Percentiles rank a stretch among this genome's conserved stretches.
These are phyloP conservation scores for Proisotoma minuta DNA, from an alignment of 2,888 invertebrate genomes.

Conservation along the genomic window DNA sequence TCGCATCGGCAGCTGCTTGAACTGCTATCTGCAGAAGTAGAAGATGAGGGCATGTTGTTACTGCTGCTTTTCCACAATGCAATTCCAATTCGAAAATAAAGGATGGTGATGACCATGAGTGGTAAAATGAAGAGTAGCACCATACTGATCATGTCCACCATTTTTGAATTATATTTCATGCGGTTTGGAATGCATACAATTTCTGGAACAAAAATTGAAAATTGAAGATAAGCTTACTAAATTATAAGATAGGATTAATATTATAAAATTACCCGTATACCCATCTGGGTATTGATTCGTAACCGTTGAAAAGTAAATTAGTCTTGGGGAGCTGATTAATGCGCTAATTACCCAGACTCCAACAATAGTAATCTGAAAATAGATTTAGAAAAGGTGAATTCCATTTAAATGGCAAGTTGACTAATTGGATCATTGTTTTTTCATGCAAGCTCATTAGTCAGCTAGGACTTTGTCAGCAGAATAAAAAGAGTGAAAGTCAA, in stretches of 20 bases:
- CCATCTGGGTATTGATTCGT: constrained; percentile 57
- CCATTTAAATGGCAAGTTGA: too few relatives aligned
- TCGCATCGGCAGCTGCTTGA: constrained; percentile 20
- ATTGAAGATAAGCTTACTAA: too few relatives aligned
- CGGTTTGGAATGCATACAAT: constrained; percentile 71
- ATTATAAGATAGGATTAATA: too few relatives aligned
- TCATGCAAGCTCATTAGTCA: too few relatives aligned
- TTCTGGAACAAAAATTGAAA: too few relatives aligned
- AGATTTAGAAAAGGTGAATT: too few relatives aligned
- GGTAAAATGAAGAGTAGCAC: constrained; percentile 77
- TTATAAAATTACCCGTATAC: too few relatives aligned
- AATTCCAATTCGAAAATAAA: constrained; percentile 79
- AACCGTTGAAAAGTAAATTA: constrained; percentile 75
- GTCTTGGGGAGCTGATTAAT: constrained; percentile 74
- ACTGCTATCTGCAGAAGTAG: constrained; percentile 31
- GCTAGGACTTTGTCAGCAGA: too few relatives aligned
- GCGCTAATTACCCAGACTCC: constrained; percentile 79
- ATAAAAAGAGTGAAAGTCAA: too few relatives aligned
- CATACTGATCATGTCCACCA: constrained; percentile 76
- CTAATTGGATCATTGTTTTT: too few relatives aligned
- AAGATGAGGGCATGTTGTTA: constrained; percentile 30
- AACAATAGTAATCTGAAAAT: constrained; percentile 65
- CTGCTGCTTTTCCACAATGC: constrained; percentile 65
- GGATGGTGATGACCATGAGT: constrained; percentile 66
- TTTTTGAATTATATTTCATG: constrained; percentile 70